These are phyloP conservation scores for Radopholus similis DNA, from an alignment of 1,140 invertebrate genomes.

Conservation along the genomic window DNA sequence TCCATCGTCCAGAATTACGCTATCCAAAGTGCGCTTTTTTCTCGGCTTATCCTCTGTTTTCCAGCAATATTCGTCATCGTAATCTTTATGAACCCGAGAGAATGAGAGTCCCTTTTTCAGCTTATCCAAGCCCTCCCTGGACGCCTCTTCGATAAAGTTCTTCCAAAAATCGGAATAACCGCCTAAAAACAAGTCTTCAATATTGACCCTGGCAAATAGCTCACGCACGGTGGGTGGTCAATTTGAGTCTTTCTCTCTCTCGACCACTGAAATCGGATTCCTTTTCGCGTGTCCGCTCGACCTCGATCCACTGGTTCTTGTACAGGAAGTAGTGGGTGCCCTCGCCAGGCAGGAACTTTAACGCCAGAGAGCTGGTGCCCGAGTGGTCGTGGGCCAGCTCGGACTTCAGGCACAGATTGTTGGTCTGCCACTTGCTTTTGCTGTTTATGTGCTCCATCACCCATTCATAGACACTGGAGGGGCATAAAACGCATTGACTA, in stretches of 20 bases:
- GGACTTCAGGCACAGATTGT: conserved; percentile 36
- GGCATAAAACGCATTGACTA: not conserved
- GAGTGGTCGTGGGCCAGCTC: conserved; percentile 41
- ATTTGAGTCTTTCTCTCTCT: conserved; percentile 54
- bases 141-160: conserved; percentile 38
- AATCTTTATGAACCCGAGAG: no score
- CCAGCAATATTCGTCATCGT: no score
- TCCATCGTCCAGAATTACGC: conserved; percentile 84
- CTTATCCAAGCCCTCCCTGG: conserved; percentile 37
- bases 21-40: conserved; percentile 87
- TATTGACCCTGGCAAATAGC: no score
- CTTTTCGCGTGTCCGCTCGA: conserved; percentile 48
- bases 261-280: conserved; percentile 36
- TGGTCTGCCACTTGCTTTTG: conserved; percentile 33
- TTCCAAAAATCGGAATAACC: conserved; percentile 31
- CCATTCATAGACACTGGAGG: conserved; percentile 51
- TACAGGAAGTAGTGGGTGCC: conserved; percentile 50
- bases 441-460: conserved; percentile 54
- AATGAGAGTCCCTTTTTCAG: no score
- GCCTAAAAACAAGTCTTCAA: not conserved
- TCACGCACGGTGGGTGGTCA: conserved; percentile 50
- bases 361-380: conserved; percentile 35
- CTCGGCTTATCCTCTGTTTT: conserved; percentile 57
- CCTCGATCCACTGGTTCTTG: conserved; percentile 46
- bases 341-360: conserved; percentile 51